Conservation (phyloP, 2,797 vertebrate species). For the Eleutherodactylus coqui region DNA sequence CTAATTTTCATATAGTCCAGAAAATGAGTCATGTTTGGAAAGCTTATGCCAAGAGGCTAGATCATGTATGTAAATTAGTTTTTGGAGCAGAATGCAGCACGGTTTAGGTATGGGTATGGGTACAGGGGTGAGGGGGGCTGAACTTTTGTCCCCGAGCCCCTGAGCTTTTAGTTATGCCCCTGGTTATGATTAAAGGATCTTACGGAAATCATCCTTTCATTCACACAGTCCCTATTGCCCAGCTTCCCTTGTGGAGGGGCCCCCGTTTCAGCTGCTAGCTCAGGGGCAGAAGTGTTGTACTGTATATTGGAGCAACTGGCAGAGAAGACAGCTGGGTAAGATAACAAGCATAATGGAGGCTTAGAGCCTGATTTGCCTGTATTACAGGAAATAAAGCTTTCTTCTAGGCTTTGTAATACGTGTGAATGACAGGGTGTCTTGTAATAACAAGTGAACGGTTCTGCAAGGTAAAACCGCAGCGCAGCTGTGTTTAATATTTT, state of each 20-base stretch:
- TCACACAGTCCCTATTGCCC: slow-evolving; percentile 63
- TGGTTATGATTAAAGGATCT: not conserved
- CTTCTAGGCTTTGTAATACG: not conserved
- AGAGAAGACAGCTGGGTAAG: slow-evolving; percentile 65
- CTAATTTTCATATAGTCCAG: too few relatives aligned
- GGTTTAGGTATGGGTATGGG: too few relatives aligned
- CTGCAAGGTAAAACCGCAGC: slow-evolving; percentile 32
- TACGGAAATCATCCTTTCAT: not conserved
- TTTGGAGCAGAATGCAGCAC: too few relatives aligned
- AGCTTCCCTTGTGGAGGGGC: slow-evolving; percentile 51
- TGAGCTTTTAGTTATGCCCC: too few relatives aligned
- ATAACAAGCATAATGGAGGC: slow-evolving; percentile 13
- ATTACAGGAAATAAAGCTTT: slow-evolving; percentile 20
- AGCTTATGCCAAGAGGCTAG: too few relatives aligned
- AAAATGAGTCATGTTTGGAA: too few relatives aligned
- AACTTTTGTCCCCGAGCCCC: too few relatives aligned
- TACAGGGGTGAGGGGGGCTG: too few relatives aligned
- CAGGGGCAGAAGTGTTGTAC: slow-evolving; percentile 58
- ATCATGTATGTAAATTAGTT: too few relatives aligned
- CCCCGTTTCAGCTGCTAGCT: slow-evolving; percentile 44
- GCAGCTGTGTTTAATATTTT: slow-evolving; percentile 47
- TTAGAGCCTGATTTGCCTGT: slow-evolving; percentile 17
- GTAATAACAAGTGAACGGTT: slow-evolving; percentile 19
- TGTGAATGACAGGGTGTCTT: slow-evolving; percentile 45
- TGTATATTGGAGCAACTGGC: slow-evolving; percentile 65